Evolutionary conservation across 2,888 invertebrate species (phyloP).

Genomic region (Arrhopalites spinosus): DNA sequence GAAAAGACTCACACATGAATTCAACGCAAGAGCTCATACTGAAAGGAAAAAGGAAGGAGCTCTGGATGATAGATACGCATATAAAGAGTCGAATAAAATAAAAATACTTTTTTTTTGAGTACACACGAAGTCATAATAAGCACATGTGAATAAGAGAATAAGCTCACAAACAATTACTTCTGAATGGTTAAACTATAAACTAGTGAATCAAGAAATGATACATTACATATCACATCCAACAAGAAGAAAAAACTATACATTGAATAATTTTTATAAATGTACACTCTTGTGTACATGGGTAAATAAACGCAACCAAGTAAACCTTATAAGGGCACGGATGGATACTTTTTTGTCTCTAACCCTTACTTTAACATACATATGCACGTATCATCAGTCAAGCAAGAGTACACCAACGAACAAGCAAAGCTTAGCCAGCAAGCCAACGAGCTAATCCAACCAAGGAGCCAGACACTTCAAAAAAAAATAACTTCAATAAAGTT

Average conservation of each 20-base stretch:
- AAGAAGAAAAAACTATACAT: too few species aligned
- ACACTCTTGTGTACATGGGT: neutral
- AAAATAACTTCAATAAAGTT: conserved; percentile 23
- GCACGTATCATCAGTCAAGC: conserved; percentile 12
- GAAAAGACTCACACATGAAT: conserved; percentile 13
- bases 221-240: conserved; percentile 19
- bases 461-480: conserved; percentile 14
- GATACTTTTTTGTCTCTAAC: neutral
- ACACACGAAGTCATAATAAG: conserved; percentile 16
- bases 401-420: conserved; percentile 2
- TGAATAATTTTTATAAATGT: conserved; percentile 25
- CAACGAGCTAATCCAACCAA: conserved; percentile 25
- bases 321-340: neutral
- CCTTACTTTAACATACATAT: neutral
- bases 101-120: conserved; percentile 17
- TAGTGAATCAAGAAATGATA: conserved; percentile 28
- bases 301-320: neutral
- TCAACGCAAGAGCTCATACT: neutral
- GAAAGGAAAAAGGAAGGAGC: conserved; percentile 19
- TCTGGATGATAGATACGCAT: conserved; percentile 22
- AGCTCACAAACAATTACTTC: conserved; percentile 28
- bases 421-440: neutral
- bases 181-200: conserved; percentile 24
- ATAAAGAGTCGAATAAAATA: conserved; percentile 19
- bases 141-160: conserved; percentile 15